phyloP scores from a whole-genome alignment of 2,888 invertebrate genomes.

The Drosophila subquinaria region DNA sequence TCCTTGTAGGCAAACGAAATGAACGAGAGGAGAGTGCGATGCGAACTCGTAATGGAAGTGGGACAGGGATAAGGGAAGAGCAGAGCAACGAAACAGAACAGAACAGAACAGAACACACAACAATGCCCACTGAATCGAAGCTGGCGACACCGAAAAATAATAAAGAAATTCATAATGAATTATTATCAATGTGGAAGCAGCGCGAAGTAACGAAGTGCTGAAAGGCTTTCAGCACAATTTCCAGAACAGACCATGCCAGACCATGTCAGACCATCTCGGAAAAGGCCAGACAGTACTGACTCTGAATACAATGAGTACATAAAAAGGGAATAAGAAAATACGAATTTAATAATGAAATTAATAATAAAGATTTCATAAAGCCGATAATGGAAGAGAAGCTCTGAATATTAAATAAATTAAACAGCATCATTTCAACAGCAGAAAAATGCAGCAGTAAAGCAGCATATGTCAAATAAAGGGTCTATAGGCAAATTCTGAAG shows the following conservation, averaged over 20 bases:
- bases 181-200: constrained; percentile 59
- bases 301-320: constrained; percentile 8
- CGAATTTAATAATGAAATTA: constrained; percentile 46
- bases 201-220: constrained; percentile 30
- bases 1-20: constrained; percentile 59
- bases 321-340: constrained; percentile 17
- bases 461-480: background rate
- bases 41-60: background rate
- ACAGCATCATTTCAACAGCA: constrained; percentile 17
- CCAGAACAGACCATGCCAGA: background rate
- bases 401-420: constrained; percentile 41
- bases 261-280: background rate
- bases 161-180: constrained; percentile 71
- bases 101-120: constrained; percentile 32
- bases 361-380: constrained; percentile 41
- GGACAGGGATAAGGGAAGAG: background rate
- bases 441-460: background rate
- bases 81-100: background rate
- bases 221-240: constrained; percentile 52
- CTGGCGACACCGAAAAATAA: constrained; percentile 43
- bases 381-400: constrained; percentile 35
- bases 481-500: background rate
- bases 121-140: constrained; percentile 43
- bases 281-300: background rate
- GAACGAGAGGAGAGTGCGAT: constrained; percentile 18